Percentiles rank a stretch among this genome's conserved stretches.
Evolutionary conservation across 2,113 vertebrate species (phyloP).

Genomic region (Pomatorhinus ruficollis): DNA sequence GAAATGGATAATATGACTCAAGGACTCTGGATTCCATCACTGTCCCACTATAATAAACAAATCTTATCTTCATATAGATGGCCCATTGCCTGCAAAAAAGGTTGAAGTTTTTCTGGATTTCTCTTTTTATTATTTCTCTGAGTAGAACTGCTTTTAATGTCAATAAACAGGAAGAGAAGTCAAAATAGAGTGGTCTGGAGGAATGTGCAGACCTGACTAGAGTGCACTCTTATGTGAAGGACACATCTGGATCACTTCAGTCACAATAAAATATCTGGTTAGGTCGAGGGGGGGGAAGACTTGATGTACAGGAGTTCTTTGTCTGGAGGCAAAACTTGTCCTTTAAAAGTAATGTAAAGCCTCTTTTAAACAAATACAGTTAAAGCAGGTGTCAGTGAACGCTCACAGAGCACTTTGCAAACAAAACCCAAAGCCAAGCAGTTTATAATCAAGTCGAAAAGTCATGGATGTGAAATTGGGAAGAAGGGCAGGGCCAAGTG

Average conservation of each 20-base stretch:
- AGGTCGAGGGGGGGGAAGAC: neutral
- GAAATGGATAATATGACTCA: constrained; percentile 1
- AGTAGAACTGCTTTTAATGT: neutral
- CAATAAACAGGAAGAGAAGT: neutral
- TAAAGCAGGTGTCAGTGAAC: neutral
- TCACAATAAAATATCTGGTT: neutral
- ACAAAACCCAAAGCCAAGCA: neutral
- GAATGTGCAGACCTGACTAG: neutral
- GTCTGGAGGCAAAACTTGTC: neutral
- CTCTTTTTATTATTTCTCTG: neutral
- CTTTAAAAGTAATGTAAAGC: neutral
- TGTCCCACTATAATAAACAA: constrained; percentile 23
- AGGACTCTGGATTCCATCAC: constrained; percentile 60
- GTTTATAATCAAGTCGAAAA: neutral
- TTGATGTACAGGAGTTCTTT: neutral
- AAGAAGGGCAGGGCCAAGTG: neutral
- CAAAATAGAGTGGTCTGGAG: neutral
- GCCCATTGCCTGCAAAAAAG: neutral
- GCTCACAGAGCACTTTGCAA: neutral
- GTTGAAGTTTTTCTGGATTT: neutral
- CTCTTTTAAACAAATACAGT: neutral
- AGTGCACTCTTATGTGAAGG: neutral
- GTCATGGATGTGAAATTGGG: neutral
- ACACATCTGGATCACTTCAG: neutral
- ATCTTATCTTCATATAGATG: constrained; percentile 34